These are phyloP conservation scores for Molothrus aeneus DNA, from an alignment of 2,797 vertebrate genomes.

Conservation along the genomic window DNA sequence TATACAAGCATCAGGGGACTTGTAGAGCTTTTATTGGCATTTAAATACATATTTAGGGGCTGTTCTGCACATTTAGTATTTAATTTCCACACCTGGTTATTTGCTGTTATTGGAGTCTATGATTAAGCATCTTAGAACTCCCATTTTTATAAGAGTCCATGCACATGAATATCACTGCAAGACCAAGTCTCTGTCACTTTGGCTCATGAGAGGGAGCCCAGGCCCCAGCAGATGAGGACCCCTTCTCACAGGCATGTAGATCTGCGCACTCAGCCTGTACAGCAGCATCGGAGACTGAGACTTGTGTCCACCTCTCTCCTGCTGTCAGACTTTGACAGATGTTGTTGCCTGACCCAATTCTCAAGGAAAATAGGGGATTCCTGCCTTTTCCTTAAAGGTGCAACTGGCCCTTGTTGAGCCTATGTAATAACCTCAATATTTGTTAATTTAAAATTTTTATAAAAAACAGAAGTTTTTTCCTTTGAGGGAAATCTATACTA, in stretches of 20 bases:
- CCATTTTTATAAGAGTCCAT: neutral
- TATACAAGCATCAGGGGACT: neutral
- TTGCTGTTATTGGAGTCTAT: constrained; percentile 51
- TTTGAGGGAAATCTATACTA: neutral
- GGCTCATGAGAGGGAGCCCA: neutral
- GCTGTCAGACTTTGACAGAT: neutral
- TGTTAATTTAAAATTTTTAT: neutral
- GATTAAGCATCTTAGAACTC: constrained; percentile 45
- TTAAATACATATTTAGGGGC: constrained; percentile 51
- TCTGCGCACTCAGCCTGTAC: neutral
- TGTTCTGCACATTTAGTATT: constrained; percentile 18
- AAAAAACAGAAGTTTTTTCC: neutral
- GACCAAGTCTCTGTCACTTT: neutral
- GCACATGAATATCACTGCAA: constrained; percentile 20
- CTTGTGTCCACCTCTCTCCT: neutral
- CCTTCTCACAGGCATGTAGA: fast-evolving
- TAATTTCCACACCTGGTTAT: constrained; percentile 62
- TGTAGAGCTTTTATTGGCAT: constrained; percentile 55
- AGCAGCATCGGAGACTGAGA: fast-evolving
- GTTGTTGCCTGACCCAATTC: fast-evolving
- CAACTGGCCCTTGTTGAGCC: neutral
- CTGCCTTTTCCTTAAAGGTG: neutral
- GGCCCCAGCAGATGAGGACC: fast-evolving
- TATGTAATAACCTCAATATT: neutral
- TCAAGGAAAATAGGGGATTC: neutral